phyloP scores from a whole-genome alignment of 2,113 vertebrate genomes.

The Stercorarius parasiticus region DNA sequence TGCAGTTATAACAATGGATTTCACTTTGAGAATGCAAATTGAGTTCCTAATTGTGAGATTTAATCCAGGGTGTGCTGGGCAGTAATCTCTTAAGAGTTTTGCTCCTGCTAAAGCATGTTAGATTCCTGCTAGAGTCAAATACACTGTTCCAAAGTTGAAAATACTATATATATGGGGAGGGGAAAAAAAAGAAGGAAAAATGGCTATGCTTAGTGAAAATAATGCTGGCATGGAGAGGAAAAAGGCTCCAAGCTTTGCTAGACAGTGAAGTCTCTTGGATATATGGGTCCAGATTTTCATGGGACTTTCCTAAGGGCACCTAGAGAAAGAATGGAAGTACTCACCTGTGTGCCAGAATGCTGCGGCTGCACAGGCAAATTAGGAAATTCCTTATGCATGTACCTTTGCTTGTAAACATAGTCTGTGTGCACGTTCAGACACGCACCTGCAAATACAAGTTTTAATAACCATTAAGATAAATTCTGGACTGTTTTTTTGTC shows the following conservation, averaged over 20 bases:
- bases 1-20: slow-evolving; percentile 58
- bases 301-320: not conserved
- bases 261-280: not conserved
- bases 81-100: slow-evolving; percentile 57
- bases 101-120: slow-evolving; percentile 41
- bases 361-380: not conserved
- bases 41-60: slow-evolving; percentile 69
- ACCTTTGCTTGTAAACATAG: not conserved
- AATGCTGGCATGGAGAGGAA: not conserved
- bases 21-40: slow-evolving; percentile 72
- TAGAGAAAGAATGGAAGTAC: not conserved
- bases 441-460: not conserved
- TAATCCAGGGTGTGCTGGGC: slow-evolving; percentile 64
- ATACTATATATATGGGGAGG: not conserved
- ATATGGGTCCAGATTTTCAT: fast-evolving
- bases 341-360: fast-evolving
- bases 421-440: not conserved
- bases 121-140: slow-evolving; percentile 22
- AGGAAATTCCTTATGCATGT: not conserved
- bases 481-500: not conserved
- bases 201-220: not conserved
- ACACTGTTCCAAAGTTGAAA: not conserved
- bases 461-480: not conserved
- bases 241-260: not conserved
- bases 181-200: not conserved